Conservation (phyloP, 2,888 invertebrate genomes). For the Elmis aenea region DNA sequence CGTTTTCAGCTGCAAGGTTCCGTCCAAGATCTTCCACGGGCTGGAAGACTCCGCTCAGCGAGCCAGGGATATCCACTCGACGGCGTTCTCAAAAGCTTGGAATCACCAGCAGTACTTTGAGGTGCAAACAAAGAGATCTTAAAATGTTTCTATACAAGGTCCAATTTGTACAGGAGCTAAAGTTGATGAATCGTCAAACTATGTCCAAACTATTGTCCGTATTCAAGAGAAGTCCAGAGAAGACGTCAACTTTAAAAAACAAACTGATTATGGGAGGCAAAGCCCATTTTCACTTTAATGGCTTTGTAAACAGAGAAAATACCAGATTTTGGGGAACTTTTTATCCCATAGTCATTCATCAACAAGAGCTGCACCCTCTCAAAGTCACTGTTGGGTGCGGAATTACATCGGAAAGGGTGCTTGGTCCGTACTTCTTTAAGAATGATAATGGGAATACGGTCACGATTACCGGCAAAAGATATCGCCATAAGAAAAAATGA, state of each 20-base stretch:
- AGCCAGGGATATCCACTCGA: too few relatives aligned
- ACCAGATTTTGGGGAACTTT: slow-evolving; percentile 17
- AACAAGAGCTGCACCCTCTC: slow-evolving; percentile 14
- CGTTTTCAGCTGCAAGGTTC: too few relatives aligned
- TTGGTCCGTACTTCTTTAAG: too few relatives aligned
- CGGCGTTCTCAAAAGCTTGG: too few relatives aligned
- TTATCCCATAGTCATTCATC: slow-evolving; percentile 15
- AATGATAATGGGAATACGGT: too few relatives aligned
- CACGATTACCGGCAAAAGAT: too few relatives aligned
- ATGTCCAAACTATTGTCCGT: slow-evolving; percentile 8
- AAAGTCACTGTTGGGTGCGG: slow-evolving; percentile 15
- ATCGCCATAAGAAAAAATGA: too few relatives aligned
- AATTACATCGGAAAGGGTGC: slow-evolving; percentile 3
- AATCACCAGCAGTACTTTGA: too few relatives aligned
- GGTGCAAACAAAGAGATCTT: too few relatives aligned
- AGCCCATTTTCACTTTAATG: slow-evolving; percentile 10
- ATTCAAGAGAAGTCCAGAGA: slow-evolving; percentile 8
- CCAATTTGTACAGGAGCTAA: slow-evolving; percentile 19
- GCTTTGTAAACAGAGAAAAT: slow-evolving; percentile 18
- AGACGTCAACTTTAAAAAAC: slow-evolving; percentile 12
- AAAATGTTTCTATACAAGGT: slow-evolving; percentile 16
- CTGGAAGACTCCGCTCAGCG: too few relatives aligned
- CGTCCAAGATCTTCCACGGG: too few relatives aligned
- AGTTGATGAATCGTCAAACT: too few relatives aligned
- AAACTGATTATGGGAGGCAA: slow-evolving; percentile 9